These are phyloP conservation scores for Strigamia maritima DNA, from an alignment of 2,888 invertebrate genomes.

Conservation along the genomic window DNA sequence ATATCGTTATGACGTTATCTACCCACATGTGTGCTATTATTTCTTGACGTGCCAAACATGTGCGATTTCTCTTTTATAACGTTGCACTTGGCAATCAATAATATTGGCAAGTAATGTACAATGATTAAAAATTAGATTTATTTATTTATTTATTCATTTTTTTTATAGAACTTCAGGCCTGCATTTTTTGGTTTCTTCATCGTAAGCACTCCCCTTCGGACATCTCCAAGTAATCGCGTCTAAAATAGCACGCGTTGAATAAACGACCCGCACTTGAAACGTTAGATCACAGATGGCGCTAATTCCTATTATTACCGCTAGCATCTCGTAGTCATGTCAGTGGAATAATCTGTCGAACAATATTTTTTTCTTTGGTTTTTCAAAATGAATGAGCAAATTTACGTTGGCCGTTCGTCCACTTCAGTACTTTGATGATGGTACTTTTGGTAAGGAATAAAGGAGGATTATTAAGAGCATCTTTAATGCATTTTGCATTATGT, in stretches of 20 bases:
- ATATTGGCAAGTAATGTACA: not conserved
- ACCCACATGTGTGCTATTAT: no score
- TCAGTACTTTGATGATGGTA: no score
- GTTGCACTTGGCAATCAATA: not conserved
- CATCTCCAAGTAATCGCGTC: not conserved
- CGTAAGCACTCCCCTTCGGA: not conserved
- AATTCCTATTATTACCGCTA: not conserved
- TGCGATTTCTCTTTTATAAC: no score
- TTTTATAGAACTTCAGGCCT: not conserved
- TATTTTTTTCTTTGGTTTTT: no score
- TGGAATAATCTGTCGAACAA: no score
- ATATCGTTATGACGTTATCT: no score
- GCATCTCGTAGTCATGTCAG: not conserved
- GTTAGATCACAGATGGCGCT: not conserved
- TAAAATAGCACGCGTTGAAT: not conserved
- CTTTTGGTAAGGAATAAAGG: no score
- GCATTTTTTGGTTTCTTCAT: not conserved
- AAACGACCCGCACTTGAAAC: not conserved
- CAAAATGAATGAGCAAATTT: no score
- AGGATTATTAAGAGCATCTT: not conserved
- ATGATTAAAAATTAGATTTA: not conserved
- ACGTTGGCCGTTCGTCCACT: no score
- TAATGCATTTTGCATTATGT: not conserved
- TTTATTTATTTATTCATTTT: not conserved
- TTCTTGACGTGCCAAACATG: no score